phyloP scores from a whole-genome alignment of 2,888 invertebrate species.

The Anaspis maculata region DNA sequence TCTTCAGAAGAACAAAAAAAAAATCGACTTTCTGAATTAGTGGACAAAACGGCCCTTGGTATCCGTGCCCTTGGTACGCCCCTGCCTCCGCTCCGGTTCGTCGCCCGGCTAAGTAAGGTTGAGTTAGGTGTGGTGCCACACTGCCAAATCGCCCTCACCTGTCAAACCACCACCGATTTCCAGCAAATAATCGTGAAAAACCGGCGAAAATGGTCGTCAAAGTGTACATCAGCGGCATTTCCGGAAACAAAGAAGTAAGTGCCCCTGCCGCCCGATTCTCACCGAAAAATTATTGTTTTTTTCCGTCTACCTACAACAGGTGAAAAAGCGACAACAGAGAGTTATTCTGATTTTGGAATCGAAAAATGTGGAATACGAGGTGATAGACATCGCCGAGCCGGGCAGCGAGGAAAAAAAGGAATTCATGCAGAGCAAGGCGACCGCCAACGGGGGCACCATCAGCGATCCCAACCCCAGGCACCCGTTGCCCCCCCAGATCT shows the following conservation, averaged over 20 bases:
- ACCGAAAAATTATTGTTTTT: conserved; percentile 3
- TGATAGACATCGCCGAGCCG: conserved; percentile 92
- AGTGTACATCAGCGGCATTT: conserved; percentile 86
- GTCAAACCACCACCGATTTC: conserved; percentile 16
- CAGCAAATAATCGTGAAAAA: conserved; percentile 16
- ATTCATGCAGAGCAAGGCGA: conserved; percentile 85
- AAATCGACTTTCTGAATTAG: too few relatives aligned
- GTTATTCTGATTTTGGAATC: conserved; percentile 91
- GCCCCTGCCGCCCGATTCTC: conserved; percentile 1
- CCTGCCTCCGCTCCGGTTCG: too few relatives aligned
- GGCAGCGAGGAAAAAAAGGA: conserved; percentile 81
- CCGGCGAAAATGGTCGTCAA: conserved; percentile 69
- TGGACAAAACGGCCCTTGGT: too few relatives aligned
- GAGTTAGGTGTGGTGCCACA: conserved; percentile 22
- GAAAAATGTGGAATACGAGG: conserved; percentile 79
- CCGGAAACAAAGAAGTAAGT: conserved; percentile 89
- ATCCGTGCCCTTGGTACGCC: too few relatives aligned
- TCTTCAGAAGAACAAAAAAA: too few relatives aligned
- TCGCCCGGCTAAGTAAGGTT: too few relatives aligned
- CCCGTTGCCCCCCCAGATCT: conserved; percentile 88
- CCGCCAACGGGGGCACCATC: conserved; percentile 63
- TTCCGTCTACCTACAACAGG: conserved; percentile 55
- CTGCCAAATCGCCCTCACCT: conserved; percentile 10
- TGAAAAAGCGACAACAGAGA: conserved; percentile 91
- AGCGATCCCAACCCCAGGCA: conserved; percentile 67